A percentile compares a stretch with the other conserved stretches of the same genome.
These are phyloP conservation scores for Eulithis prunata DNA, from an alignment of 2,888 invertebrate genomes.

Conservation along the genomic window DNA sequence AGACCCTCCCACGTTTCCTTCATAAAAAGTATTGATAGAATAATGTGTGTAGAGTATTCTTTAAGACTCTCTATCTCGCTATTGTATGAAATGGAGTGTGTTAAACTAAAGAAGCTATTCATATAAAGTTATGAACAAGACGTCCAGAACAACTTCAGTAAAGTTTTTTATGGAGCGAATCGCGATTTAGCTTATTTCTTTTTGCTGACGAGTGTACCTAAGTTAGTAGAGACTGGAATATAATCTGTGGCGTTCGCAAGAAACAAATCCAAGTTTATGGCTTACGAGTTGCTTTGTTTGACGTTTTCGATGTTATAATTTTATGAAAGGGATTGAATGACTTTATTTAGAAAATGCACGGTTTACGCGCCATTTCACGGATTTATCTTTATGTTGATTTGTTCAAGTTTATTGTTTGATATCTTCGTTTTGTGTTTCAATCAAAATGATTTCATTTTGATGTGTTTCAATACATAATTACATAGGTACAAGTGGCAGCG, in stretches of 20 bases:
- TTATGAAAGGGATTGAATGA: constrained; percentile 26
- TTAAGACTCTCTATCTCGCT: too few species aligned
- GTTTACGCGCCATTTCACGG: constrained; percentile 31
- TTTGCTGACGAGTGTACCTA: constrained; percentile 5
- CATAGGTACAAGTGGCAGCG: too few species aligned
- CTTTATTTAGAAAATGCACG: constrained; percentile 26
- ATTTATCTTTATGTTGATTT: constrained; percentile 29
- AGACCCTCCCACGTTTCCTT: too few species aligned
- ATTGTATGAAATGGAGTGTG: too few species aligned
- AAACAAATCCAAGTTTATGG: constrained; percentile 34
- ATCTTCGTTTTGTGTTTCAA: constrained; percentile 11
- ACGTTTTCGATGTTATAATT: constrained; percentile 30
- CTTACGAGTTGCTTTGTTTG: constrained; percentile 30
- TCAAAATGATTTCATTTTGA: not conserved
- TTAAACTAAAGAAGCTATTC: too few species aligned
- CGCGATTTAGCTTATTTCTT: not conserved
- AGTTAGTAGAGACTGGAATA: constrained; percentile 8
- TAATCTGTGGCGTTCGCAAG: constrained; percentile 22
- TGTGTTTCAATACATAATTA: not conserved
- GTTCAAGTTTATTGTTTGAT: constrained; percentile 19
- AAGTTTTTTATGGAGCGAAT: not conserved
- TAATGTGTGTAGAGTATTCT: too few species aligned
- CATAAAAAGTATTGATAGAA: too few species aligned
- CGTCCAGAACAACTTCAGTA: not conserved
- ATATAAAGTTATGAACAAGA: too few species aligned